Conservation (phyloP, 2,113 vertebrate species). For the Cryptotis parvus region DNA sequence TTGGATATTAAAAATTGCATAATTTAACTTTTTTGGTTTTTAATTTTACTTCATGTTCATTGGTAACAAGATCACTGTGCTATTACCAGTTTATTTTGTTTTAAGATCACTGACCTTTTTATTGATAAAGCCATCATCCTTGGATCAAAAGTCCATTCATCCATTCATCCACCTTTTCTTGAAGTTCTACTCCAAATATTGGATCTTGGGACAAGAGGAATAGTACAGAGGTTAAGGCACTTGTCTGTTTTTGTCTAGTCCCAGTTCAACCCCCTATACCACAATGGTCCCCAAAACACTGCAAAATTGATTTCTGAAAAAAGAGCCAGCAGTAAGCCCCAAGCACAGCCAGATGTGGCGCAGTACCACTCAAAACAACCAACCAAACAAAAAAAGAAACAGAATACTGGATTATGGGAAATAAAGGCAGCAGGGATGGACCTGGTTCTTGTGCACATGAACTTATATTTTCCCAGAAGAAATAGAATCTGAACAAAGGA, state of each 20-base stretch:
- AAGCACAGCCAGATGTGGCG: too few species aligned
- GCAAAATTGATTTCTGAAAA: too few species aligned
- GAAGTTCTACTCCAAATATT: neutral
- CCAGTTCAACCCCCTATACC: too few species aligned
- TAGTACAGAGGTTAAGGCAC: too few species aligned
- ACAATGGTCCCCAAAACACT: too few species aligned
- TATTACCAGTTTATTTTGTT: neutral
- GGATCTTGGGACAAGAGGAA: neutral
- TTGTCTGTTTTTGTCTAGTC: too few species aligned
- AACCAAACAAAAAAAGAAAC: too few species aligned
- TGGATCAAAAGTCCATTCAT: neutral
- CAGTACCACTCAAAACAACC: too few species aligned
- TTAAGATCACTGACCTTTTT: neutral
- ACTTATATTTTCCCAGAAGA: neutral
- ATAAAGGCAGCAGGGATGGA: neutral
- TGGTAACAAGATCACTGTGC: conserved; percentile 27
- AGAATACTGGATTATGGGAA: neutral
- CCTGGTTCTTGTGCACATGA: neutral
- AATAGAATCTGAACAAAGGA: neutral
- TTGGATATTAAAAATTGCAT: conserved; percentile 41
- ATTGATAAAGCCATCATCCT: neutral
- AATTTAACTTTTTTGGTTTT: conserved; percentile 15
- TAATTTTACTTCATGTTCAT: neutral
- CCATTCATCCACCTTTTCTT: neutral
- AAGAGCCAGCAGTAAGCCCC: too few species aligned